phyloP scores from a whole-genome alignment of 2,113 vertebrate genomes.

The Leptobrachium ailaonicum region DNA sequence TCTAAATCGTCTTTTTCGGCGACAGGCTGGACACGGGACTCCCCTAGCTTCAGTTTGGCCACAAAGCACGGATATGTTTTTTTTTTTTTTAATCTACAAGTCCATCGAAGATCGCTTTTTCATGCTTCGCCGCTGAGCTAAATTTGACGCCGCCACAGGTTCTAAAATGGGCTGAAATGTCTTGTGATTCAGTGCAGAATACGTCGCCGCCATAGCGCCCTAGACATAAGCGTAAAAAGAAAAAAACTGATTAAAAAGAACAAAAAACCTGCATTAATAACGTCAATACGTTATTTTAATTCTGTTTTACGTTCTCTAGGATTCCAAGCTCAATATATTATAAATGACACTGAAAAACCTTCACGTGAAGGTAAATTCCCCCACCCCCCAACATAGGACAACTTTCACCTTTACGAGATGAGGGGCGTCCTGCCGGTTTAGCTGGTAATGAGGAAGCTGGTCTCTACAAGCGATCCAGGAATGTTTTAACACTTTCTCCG shows the following conservation, averaged over 20 bases:
- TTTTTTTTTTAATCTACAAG: slow-evolving; percentile 71
- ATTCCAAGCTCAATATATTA: too few relatives aligned
- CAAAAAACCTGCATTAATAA: too few relatives aligned
- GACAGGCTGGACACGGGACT: slow-evolving; percentile 58
- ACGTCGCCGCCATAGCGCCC: slow-evolving; percentile 91
- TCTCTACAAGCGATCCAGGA: slow-evolving; percentile 93
- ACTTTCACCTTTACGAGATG: slow-evolving; percentile 85
- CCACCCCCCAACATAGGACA: too few relatives aligned
- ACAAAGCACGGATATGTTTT: slow-evolving; percentile 59
- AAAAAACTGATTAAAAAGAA: too few relatives aligned
- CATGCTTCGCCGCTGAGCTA: slow-evolving; percentile 95
- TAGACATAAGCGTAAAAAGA: slow-evolving; percentile 56
- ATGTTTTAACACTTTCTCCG: slow-evolving; percentile 93
- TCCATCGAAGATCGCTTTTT: slow-evolving; percentile 96
- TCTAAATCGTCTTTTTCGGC: slow-evolving; percentile 60
- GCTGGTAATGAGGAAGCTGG: slow-evolving; percentile 85
- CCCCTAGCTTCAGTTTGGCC: slow-evolving; percentile 60
- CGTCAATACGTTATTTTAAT: too few relatives aligned
- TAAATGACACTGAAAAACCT: too few relatives aligned
- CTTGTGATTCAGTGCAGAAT: slow-evolving; percentile 90
- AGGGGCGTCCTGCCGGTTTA: slow-evolving; percentile 84
- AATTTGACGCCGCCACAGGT: slow-evolving; percentile 91
- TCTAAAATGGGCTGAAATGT: slow-evolving; percentile 91
- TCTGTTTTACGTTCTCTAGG: too few relatives aligned
- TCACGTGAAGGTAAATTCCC: too few relatives aligned